Evolutionary conservation across 37 sponge, comb jelly and placozoan species (phyloP), one percentile per base, ranked within the genome.

Genomic region (Agelas oroides): DNA sequence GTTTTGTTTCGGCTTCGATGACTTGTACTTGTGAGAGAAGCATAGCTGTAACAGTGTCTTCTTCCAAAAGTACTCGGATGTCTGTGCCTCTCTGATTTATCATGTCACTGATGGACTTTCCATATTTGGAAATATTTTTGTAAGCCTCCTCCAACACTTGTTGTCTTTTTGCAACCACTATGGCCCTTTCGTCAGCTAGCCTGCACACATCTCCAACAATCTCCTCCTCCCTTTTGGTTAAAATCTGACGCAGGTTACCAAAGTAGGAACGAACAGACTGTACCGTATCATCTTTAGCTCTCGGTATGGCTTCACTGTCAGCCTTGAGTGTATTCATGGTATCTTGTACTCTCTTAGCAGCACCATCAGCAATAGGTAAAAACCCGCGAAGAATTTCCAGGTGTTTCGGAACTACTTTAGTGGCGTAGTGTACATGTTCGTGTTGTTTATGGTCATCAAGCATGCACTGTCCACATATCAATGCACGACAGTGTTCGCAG

Each of bases 381-480:
- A 63, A 20, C 31, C 41, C 34, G 25, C 33, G 35, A 25, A 87
- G 66, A 14, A 53, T 57, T 1, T 25, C 20, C 2, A 72, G 18
- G n/a, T 78, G 73, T 36, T 73, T 1, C 0, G n/a, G 20, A 1
- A 87, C 56, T 17, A 65, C 75, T 1, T 87, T 75, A 0, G 23
- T 33, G 11, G 80, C 80, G 6, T 63, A 72, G 6, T 72, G 53
- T 6, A 79, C 57, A 11, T 59, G 63, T 32, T 55, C 56, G 57
- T 87, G 87, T 21, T 23, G 17, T 5, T 74, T 73, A 61, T 87
- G 87, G 5, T 27, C 36, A 2, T 72, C 62, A 0, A 87, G 28
- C 79, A 87, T 65, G 53, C 87, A 87, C 36, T 71, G 53, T 5
- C 74, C 64, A 72, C 87, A 87, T 55, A 72, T 76, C n/a, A 87